phyloP scores from a whole-genome alignment of 2,888 invertebrate species.

The Lypha dubia region DNA sequence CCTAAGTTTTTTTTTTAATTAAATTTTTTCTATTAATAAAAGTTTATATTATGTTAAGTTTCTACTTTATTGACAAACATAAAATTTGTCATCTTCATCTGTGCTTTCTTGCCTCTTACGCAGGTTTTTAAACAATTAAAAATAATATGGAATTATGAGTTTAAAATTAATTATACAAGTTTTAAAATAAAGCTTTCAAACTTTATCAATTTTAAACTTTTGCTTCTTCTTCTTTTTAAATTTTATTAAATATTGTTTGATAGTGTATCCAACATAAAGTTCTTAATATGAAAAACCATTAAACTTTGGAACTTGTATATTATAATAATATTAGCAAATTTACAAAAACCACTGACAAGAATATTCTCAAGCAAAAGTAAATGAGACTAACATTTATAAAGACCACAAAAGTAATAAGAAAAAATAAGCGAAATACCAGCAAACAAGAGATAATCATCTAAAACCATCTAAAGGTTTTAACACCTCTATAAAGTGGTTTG shows the following conservation, averaged over 20 bases:
- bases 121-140: too few species aligned
- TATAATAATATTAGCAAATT: slow-evolving; percentile 55
- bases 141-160: neutral
- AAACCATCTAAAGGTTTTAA: slow-evolving; percentile 41
- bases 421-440: slow-evolving; percentile 46
- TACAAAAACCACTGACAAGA: slow-evolving; percentile 12
- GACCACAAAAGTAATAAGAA: slow-evolving; percentile 62
- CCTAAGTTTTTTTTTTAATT: too few species aligned
- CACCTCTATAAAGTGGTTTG: slow-evolving; percentile 61
- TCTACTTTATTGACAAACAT: slow-evolving; percentile 34
- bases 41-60: slow-evolving; percentile 7
- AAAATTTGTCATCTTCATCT: neutral
- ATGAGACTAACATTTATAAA: slow-evolving; percentile 7
- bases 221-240: neutral
- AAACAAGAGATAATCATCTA: neutral
- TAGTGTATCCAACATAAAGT: slow-evolving; percentile 12
- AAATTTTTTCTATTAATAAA: slow-evolving; percentile 15
- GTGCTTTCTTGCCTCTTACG: neutral
- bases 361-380: neutral
- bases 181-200: slow-evolving; percentile 32
- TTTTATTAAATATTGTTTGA: slow-evolving; percentile 13
- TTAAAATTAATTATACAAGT: slow-evolving; percentile 52
- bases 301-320: slow-evolving; percentile 18
- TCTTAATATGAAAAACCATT: slow-evolving; percentile 48
- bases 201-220: slow-evolving; percentile 40